Conservation (phyloP, 2,113 vertebrate species). For the Ammospiza nelsoni region DNA sequence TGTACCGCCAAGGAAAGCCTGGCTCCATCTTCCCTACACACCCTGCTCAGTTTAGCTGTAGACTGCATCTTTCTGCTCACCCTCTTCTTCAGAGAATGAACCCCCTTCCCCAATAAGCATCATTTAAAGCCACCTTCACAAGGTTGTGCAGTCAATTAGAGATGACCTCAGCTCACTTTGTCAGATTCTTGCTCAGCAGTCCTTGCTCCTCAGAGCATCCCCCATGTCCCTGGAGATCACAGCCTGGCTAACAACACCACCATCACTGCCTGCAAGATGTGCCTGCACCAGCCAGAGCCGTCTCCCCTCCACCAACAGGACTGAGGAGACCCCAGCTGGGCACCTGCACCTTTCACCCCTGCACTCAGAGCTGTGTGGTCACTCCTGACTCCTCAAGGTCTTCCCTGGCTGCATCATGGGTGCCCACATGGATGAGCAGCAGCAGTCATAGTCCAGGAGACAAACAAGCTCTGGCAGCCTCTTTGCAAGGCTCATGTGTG, state of each 20-base stretch:
- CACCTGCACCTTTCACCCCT: background rate
- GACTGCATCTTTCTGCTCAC: background rate
- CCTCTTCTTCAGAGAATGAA: background rate
- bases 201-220: background rate
- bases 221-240: background rate
- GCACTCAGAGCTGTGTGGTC: background rate
- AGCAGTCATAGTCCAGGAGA: background rate
- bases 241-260: background rate
- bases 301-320: background rate
- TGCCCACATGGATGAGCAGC: background rate
- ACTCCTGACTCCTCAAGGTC: background rate
- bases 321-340: background rate
- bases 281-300: background rate
- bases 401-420: background rate
- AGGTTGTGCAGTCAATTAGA: background rate
- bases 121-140: background rate
- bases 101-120: background rate
- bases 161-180: background rate
- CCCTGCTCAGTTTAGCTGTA: background rate
- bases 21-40: background rate
- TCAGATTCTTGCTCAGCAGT: background rate
- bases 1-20: background rate
- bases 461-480: background rate
- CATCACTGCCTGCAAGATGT: background rate
- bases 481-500: rapidly evolving